phyloP scores from a whole-genome alignment of 2,797 vertebrate species.

The Nasua narica region DNA sequence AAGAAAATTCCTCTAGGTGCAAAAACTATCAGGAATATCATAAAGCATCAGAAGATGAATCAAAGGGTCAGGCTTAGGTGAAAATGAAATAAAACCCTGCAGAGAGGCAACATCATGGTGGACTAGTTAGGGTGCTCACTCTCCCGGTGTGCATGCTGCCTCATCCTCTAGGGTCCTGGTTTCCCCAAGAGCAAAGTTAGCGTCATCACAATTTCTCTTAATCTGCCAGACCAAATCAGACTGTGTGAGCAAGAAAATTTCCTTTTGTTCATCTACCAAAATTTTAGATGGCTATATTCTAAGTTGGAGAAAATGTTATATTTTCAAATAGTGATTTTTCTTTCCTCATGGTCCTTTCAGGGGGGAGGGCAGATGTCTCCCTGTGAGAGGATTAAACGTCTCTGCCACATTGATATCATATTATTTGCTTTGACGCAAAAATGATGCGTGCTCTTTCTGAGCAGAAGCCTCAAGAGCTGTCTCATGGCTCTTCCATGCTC shows the following conservation, averaged over 20 bases:
- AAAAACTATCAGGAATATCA: not conserved
- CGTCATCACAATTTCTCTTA: not conserved
- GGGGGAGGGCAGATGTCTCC: not conserved
- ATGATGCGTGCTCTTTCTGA: not conserved
- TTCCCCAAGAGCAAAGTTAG: not conserved
- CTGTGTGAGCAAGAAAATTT: not conserved
- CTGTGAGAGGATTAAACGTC: not conserved
- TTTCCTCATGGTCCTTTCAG: not conserved
- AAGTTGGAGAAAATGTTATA: not conserved
- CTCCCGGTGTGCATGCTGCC: not conserved
- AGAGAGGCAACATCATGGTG: fast-evolving
- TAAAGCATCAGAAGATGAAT: not conserved
- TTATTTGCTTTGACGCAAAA: not conserved
- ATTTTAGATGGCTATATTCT: not conserved
- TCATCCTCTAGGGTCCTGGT: not conserved
- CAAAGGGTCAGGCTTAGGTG: not conserved
- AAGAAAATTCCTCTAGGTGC: not conserved
- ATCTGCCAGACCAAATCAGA: not conserved
- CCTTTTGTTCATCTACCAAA: not conserved
- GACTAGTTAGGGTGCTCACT: too few species aligned
- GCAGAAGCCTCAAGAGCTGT: not conserved
- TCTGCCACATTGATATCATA: not conserved
- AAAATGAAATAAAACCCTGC: not conserved
- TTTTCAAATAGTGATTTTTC: not conserved
- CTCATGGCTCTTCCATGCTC: not conserved